A percentile compares a stretch with the other conserved stretches of the same genome.
phyloP scores from a whole-genome alignment of 2,888 invertebrate species.

The Lagria hirta region DNA sequence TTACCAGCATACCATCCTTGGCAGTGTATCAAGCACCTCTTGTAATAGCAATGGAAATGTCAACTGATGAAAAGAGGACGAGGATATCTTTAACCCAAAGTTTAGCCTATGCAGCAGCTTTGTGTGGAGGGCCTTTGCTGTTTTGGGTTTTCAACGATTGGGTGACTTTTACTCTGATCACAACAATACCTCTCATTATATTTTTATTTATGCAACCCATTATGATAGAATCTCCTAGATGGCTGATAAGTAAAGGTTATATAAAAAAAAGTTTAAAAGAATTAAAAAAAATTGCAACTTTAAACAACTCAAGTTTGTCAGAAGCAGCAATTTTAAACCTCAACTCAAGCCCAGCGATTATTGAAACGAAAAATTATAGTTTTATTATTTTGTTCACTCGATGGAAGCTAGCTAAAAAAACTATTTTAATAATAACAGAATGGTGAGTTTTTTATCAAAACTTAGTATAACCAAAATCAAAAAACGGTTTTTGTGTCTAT shows the following conservation, averaged over 20 bases:
- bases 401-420: constrained; percentile 59
- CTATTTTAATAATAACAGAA: constrained; percentile 57
- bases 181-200: constrained; percentile 54
- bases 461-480: no score
- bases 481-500: no score
- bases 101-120: constrained; percentile 58
- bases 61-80: constrained; percentile 56
- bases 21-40: constrained; percentile 56
- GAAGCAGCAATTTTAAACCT: constrained; percentile 50
- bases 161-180: constrained; percentile 55
- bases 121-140: constrained; percentile 56
- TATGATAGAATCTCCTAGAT: constrained; percentile 66
- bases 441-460: constrained; percentile 53
- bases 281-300: constrained; percentile 59
- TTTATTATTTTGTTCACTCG: constrained; percentile 61
- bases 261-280: constrained; percentile 55
- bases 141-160: constrained; percentile 58
- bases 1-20: constrained; percentile 54
- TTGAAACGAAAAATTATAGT: constrained; percentile 57
- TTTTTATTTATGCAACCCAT: constrained; percentile 54
- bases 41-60: constrained; percentile 60
- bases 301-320: constrained; percentile 57
- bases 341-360: constrained; percentile 31
- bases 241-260: constrained; percentile 61
- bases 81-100: constrained; percentile 57